These are phyloP conservation scores for Hyla sarda DNA, from an alignment of 2,113 vertebrate species.

Conservation along the genomic window DNA sequence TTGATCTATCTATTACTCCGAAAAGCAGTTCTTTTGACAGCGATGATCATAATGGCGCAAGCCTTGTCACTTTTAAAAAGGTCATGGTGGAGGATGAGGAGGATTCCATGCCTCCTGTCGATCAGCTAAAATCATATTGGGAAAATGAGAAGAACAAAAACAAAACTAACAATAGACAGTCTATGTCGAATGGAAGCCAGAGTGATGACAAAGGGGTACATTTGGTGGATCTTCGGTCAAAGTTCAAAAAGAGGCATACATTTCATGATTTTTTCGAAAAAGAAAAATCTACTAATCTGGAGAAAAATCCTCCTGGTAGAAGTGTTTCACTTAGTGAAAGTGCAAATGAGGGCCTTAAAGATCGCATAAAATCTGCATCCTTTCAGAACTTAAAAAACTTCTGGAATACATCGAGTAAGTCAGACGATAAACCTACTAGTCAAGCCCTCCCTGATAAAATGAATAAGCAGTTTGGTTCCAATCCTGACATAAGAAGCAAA, in stretches of 20 bases:
- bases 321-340: constrained; percentile 77
- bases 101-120: constrained; percentile 2
- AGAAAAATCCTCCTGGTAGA: constrained; percentile 68
- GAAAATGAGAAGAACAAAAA: constrained; percentile 49
- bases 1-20: constrained; percentile 31
- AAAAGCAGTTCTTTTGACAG: constrained; percentile 16
- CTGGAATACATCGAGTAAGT: constrained; percentile 77
- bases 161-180: constrained; percentile 57
- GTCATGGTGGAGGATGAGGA: constrained; percentile 59
- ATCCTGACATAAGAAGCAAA: constrained; percentile 49
- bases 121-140: constrained; percentile 15
- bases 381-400: constrained; percentile 88
- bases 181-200: constrained; percentile 51
- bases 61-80: constrained; percentile 59
- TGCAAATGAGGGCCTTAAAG: constrained; percentile 73
- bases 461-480: constrained; percentile 25
- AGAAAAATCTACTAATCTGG: constrained; percentile 50
- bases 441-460: background rate
- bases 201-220: constrained; percentile 67
- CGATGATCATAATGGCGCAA: constrained; percentile 53
- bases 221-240: constrained; percentile 70
- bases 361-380: constrained; percentile 70
- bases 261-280: constrained; percentile 62
- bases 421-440: constrained; percentile 49
- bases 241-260: constrained; percentile 63